A percentile compares a stretch with the other conserved stretches of the same genome.
Evolutionary conservation across 2,113 vertebrate genomes (phyloP).

Genomic region (Hippolais icterina): DNA sequence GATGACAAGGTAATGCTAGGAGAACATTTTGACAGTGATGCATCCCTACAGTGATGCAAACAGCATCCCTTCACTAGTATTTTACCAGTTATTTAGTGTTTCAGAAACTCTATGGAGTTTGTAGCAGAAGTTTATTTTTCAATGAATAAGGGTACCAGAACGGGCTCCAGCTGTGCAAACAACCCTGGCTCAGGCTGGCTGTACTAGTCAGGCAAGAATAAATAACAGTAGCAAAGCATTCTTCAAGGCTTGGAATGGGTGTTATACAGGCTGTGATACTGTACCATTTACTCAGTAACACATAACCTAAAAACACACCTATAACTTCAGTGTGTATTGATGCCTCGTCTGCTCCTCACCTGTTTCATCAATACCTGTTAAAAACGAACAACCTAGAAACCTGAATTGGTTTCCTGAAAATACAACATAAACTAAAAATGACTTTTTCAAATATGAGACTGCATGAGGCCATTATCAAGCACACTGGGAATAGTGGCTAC

Average conservation of each 20-base stretch:
- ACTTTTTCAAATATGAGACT: background rate
- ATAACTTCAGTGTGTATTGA: background rate
- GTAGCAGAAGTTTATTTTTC: background rate
- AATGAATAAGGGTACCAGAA: background rate
- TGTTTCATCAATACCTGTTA: background rate
- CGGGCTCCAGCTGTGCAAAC: background rate
- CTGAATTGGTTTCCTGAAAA: background rate
- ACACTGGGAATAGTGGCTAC: background rate
- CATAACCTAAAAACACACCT: background rate
- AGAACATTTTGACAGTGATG: background rate
- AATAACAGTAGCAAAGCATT: background rate
- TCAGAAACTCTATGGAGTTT: background rate
- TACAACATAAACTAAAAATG: background rate
- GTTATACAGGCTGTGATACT: background rate
- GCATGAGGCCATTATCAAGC: background rate
- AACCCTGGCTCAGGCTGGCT: background rate
- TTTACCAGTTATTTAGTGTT: background rate
- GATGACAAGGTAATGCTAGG: background rate
- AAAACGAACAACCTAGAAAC: background rate
- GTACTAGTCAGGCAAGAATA: background rate
- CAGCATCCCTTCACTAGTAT: background rate
- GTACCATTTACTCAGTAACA: background rate
- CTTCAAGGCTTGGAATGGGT: background rate
- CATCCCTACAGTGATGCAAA: background rate
- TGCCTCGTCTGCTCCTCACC: background rate